Conservation (phyloP, 2,888 invertebrate genomes). For the Pseudococcus viburni region DNA sequence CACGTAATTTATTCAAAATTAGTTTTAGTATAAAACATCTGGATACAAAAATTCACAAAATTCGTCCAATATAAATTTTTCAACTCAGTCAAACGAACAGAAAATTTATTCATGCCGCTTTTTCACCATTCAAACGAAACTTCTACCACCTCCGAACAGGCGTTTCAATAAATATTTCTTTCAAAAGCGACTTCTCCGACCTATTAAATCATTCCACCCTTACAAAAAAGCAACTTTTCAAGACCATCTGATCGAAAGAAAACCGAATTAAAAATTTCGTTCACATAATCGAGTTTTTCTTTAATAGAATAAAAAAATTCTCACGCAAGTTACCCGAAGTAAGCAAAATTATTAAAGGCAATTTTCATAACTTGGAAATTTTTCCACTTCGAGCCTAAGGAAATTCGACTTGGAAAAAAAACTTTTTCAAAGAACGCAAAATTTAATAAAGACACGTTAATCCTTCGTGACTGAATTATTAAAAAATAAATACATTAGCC, state of each 20-base stretch:
- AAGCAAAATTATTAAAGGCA: slow-evolving; percentile 2
- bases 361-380: slow-evolving; percentile 19
- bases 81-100: too few relatives aligned
- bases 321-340: not conserved
- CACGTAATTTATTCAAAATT: too few relatives aligned
- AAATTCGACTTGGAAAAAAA: not conserved
- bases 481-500: slow-evolving; percentile 24
- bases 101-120: too few relatives aligned
- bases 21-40: too few relatives aligned
- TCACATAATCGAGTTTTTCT: not conserved
- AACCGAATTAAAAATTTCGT: not conserved
- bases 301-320: not conserved
- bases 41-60: too few relatives aligned
- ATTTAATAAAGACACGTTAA: slow-evolving; percentile 34
- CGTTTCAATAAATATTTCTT: too few relatives aligned
- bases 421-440: not conserved
- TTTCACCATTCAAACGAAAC: too few relatives aligned
- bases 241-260: not conserved
- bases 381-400: not conserved
- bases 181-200: too few relatives aligned
- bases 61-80: too few relatives aligned
- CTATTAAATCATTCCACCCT: too few relatives aligned
- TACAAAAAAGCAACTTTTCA: not conserved
- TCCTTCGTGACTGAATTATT: slow-evolving; percentile 33
- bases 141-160: too few relatives aligned